These are phyloP conservation scores for Heliconius ethilla DNA, from an alignment of 2,888 invertebrate genomes.

Conservation along the genomic window DNA sequence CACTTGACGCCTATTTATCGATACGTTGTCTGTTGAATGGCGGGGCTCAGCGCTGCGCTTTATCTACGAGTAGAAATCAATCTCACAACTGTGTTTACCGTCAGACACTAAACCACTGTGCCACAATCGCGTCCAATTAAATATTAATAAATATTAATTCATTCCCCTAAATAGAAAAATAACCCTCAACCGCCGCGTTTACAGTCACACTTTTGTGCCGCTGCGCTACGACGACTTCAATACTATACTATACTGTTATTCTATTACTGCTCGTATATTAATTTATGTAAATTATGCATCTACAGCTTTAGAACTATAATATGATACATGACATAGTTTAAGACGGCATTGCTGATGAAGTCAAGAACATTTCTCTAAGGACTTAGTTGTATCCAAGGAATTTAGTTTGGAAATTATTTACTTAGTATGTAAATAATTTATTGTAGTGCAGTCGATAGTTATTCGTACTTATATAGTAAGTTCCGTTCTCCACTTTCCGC, in stretches of 20 bases:
- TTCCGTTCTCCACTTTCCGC: neutral
- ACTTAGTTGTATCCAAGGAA: neutral
- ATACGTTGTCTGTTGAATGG: neutral
- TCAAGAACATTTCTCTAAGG: conserved; percentile 6
- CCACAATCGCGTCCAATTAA: no score
- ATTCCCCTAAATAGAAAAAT: no score
- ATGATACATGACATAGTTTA: neutral
- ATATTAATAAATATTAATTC: no score
- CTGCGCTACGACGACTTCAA: no score
- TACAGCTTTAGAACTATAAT: neutral
- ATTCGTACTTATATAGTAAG: neutral
- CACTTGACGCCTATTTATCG: neutral
- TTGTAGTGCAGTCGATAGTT: neutral
- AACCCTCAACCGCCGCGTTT: no score
- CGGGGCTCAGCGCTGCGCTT: neutral
- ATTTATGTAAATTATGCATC: neutral
- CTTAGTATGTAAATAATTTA: neutral
- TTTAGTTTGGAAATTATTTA: neutral
- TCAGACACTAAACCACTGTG: no score
- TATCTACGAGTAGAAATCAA: neutral
- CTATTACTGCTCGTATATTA: no score
- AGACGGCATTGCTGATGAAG: neutral
- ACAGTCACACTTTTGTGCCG: no score
- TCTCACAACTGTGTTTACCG: neutral
- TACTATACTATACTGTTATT: no score